These are phyloP conservation scores for Xylota sylvarum DNA, from an alignment of 2,888 invertebrate species.

Conservation along the genomic window DNA sequence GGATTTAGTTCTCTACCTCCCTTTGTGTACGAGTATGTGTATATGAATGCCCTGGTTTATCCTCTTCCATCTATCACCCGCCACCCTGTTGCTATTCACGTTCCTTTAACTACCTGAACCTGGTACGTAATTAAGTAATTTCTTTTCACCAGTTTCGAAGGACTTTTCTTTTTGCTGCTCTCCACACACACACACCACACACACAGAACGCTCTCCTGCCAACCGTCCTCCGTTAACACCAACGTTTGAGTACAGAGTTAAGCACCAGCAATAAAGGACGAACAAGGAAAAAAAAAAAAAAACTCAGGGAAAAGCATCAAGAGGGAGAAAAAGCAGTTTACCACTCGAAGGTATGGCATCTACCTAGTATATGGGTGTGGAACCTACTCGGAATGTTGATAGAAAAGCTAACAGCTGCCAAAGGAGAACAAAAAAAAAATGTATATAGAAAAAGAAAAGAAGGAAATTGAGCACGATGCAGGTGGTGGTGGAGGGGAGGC, in stretches of 20 bases:
- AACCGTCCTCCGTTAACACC: conserved; percentile 65
- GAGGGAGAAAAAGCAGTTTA: conserved; percentile 42
- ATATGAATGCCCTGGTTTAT: conserved; percentile 45
- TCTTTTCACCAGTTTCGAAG: conserved; percentile 75
- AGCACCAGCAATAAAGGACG: conserved; percentile 76
- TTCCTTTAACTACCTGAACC: conserved; percentile 74
- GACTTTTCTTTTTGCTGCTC: conserved; percentile 53
- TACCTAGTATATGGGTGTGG: conserved; percentile 28
- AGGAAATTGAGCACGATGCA: conserved; percentile 63
- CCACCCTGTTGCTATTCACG: conserved; percentile 56
- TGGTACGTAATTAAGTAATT: conserved; percentile 77
- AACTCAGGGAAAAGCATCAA: conserved; percentile 38
- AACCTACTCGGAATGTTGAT: conserved; percentile 50
- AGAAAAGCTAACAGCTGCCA: conserved; percentile 76
- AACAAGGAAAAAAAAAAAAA: conserved; percentile 49
- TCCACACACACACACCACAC: background rate
- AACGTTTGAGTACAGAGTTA: conserved; percentile 71
- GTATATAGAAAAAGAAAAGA: conserved; percentile 26
- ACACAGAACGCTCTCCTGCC: background rate
- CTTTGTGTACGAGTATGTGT: background rate
- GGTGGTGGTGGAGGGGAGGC: background rate
- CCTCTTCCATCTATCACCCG: conserved; percentile 4
- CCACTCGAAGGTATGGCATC: conserved; percentile 54
- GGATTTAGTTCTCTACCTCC: conserved; percentile 37
- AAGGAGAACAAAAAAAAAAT: conserved; percentile 25